Evolutionary conservation across 2,888 invertebrate species (phyloP).

Genomic region (Lepidonotus clava): DNA sequence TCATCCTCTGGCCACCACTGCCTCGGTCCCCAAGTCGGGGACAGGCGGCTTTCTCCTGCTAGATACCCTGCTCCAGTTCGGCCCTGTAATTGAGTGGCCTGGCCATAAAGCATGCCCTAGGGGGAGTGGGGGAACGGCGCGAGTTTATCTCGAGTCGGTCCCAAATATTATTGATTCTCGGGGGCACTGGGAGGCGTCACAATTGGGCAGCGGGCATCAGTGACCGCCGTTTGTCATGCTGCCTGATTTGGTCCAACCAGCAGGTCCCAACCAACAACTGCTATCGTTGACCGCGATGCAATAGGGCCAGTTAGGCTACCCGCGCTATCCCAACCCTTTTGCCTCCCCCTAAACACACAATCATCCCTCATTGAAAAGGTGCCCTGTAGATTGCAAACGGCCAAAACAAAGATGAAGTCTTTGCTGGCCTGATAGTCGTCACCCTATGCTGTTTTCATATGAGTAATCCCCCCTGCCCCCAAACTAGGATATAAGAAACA

Average conservation of each 20-base stretch:
- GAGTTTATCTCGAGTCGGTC: conserved; percentile 37
- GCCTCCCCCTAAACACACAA: too few relatives aligned
- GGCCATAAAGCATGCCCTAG: conserved; percentile 19
- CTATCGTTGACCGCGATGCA: too few relatives aligned
- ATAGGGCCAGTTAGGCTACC: too few relatives aligned
- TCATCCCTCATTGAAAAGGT: too few relatives aligned
- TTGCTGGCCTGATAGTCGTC: background rate
- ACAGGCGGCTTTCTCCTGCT: background rate
- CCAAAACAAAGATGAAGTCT: conserved; percentile 17
- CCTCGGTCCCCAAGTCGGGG: background rate
- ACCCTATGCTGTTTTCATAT: too few relatives aligned
- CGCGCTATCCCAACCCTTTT: too few relatives aligned
- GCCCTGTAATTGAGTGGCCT: background rate
- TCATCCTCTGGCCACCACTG: background rate
- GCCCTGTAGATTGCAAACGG: background rate
- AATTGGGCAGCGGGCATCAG: background rate
- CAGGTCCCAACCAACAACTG: background rate
- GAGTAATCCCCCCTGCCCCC: too few relatives aligned
- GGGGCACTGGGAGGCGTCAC: conserved; percentile 18
- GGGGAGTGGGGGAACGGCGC: background rate
- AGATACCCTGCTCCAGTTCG: conserved; percentile 19
- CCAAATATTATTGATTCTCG: conserved; percentile 38
- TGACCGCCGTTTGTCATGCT: background rate
- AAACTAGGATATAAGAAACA: too few relatives aligned
- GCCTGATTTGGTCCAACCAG: background rate